These are phyloP conservation scores for Euwallacea fornicatus DNA, from an alignment of 1,140 invertebrate genomes.

Conservation along the genomic window DNA sequence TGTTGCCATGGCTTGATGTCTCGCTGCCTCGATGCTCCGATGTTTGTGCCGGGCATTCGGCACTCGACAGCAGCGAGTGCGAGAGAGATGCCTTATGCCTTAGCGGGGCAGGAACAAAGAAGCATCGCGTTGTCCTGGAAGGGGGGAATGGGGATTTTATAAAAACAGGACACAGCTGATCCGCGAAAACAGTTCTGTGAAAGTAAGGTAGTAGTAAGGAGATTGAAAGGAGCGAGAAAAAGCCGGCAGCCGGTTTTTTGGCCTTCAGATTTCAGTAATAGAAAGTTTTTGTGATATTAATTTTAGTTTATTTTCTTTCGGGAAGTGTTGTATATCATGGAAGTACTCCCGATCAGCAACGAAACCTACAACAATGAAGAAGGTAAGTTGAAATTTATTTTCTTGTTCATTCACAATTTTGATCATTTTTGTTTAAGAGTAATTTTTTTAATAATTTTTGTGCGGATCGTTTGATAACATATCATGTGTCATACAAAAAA, in stretches of 20 bases:
- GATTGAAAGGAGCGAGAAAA: constrained; percentile 8
- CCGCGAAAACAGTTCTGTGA: constrained; percentile 23
- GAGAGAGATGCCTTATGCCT: neutral
- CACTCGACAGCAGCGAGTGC: neutral
- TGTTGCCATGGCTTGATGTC: neutral
- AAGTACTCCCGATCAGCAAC: constrained; percentile 41
- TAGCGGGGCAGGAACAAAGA: neutral
- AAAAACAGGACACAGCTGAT: constrained; percentile 37
- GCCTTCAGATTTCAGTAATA: constrained; percentile 11
- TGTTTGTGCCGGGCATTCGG: too few relatives aligned
- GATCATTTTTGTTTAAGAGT: neutral
- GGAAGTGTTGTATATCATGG: constrained; percentile 24
- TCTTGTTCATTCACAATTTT: too few relatives aligned
- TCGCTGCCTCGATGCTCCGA: neutral
- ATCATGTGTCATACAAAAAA: neutral
- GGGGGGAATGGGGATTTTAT: constrained; percentile 37
- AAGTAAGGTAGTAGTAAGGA: constrained; percentile 6
- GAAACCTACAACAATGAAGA: constrained; percentile 39
- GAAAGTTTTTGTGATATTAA: constrained; percentile 34
- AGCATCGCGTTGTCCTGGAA: neutral
- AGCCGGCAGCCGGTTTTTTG: constrained; percentile 39
- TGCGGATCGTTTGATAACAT: neutral
- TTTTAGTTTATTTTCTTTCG: constrained; percentile 10
- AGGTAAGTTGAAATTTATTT: constrained; percentile 29
- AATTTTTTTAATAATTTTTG: neutral